These are phyloP conservation scores for Halocynthia aurantium DNA, from an alignment of 23 tunicate species.

Conservation along the genomic window DNA sequence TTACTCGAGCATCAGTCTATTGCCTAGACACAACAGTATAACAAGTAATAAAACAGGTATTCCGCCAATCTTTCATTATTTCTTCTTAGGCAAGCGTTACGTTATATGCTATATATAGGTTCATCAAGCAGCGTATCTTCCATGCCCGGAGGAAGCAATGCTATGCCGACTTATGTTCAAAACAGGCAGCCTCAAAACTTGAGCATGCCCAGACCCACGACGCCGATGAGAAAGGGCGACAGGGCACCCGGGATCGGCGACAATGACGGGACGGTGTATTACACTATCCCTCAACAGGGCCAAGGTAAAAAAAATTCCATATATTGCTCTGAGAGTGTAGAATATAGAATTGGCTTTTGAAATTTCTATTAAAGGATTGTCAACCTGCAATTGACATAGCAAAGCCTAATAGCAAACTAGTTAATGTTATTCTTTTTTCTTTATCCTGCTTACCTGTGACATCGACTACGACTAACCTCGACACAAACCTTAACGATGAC, in stretches of 20 bases:
- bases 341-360: no score
- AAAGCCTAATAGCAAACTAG: no score
- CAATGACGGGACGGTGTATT: background rate
- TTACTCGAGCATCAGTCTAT: conserved; percentile 51
- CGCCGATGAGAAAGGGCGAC: background rate
- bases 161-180: background rate
- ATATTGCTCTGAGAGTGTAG: no score
- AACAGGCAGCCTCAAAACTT: conserved; percentile 12
- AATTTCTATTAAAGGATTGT: no score
- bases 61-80: conserved; percentile 1
- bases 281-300: conserved; percentile 7
- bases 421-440: background rate
- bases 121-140: conserved; percentile 41
- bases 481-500: no score
- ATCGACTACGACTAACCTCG: no score
- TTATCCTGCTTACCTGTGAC: background rate
- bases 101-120: background rate
- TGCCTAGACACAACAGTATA: conserved; percentile 13
- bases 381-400: no score
- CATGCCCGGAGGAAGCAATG: conserved; percentile 1
- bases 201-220: conserved; percentile 15
- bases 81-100: background rate
- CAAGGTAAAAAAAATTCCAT: conserved; percentile 10
- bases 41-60: conserved; percentile 14
- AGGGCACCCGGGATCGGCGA: background rate